Base-by-base conservation (phyloP, 2,113 vertebrate genomes). In the Hippocampus abdominalis region DNA sequence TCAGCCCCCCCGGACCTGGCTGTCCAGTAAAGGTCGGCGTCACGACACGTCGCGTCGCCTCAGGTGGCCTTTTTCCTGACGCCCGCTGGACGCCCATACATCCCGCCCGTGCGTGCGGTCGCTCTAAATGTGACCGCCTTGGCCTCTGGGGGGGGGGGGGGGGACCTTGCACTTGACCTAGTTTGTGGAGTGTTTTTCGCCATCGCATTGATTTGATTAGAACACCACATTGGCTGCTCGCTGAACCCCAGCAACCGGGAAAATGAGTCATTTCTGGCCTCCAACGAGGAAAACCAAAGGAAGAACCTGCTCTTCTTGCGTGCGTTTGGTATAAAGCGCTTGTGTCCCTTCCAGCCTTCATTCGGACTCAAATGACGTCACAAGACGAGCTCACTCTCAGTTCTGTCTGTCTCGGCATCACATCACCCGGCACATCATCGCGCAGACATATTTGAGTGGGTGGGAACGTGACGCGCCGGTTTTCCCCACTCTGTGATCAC, bases 1-100 rank as follows among this genome's bases (percentile, higher is more conserved):
- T 49, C 48, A 16, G 78, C 73, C 81, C 59, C 36, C 32, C 32
- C 4, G 62, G 74, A 72, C 64, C 21, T 54, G 36, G 29, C 61
- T 68, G 69, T 36, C 76, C 62, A 4, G 66, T 77, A 78, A 88
- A 89, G 84, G 85, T 87, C 83, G 63, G 2, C 1, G 20, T 10
- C 8, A 12, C 10, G 40, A 36, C 32, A 4, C 46, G 46, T 51
- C 49, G 8, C 49, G 18, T 21, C 49, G 49, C 49, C 49, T 51
- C 49, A 5, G 18, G 18, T 20, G 49, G 49, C 49, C 49, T 21
- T 51, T 51, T 51, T 20, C 13, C 49, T 20, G 49, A 20, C 49
- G 49, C 5, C 49, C 49, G 49, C 49, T 21, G 32, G 32, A 36
- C 32, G 32, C 32, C 32, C 32, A 36, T 36, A 36, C 32, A 36